Percentiles rank a stretch among this genome's conserved stretches.
Conservation (phyloP, 2,888 invertebrate species). For the Neuroscelio doddi region DNA sequence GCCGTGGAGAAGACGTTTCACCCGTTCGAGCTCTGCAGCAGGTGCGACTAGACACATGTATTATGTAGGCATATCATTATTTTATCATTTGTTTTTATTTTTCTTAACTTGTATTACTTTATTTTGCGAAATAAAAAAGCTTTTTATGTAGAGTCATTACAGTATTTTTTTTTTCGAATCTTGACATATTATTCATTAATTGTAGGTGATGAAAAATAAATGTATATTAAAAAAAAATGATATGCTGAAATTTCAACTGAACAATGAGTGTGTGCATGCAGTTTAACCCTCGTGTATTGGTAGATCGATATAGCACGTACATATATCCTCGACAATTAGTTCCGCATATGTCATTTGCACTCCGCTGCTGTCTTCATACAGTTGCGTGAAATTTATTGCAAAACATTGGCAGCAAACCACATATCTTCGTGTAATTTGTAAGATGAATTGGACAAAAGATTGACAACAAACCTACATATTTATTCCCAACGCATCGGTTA, state of each 20-base stretch:
- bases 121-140: background rate
- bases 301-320: no score
- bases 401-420: background rate
- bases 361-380: background rate
- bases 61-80: slow-evolving; percentile 41
- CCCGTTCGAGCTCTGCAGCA: slow-evolving; percentile 78
- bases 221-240: no score
- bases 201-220: no score
- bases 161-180: no score
- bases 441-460: background rate
- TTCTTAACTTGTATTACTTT: slow-evolving; percentile 1
- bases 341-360: no score
- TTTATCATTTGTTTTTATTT: slow-evolving; percentile 23
- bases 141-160: no score
- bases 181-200: no score
- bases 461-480: slow-evolving; percentile 1
- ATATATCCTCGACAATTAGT: no score
- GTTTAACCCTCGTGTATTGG: no score
- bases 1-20: slow-evolving; percentile 78
- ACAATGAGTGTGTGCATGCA: no score
- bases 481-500: background rate
- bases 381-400: background rate
- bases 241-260: no score
- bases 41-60: slow-evolving; percentile 47
- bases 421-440: background rate